Conservation (phyloP, 2,797 vertebrate species). For the Cyprinella venusta region DNA sequence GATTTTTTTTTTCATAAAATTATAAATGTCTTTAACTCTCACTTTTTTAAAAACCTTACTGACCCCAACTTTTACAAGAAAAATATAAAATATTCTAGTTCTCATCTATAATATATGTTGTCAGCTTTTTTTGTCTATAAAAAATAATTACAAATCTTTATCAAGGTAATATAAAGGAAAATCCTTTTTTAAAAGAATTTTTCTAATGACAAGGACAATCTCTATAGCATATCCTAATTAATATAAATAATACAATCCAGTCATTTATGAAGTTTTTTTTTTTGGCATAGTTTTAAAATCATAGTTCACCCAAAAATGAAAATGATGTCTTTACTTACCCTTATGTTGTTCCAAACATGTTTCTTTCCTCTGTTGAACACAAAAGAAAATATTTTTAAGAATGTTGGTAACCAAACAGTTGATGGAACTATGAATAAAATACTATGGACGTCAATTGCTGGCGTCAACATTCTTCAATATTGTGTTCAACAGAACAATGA, state of each 20-base stretch:
- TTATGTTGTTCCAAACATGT: too few species aligned
- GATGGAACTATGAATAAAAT: too few species aligned
- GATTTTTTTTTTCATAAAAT: background rate
- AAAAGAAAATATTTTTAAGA: too few species aligned
- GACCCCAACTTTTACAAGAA: background rate
- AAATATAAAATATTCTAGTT: background rate
- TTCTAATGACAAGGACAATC: background rate
- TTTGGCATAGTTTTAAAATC: too few species aligned
- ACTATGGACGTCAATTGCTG: too few species aligned
- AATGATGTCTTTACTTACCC: too few species aligned
- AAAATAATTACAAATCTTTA: background rate
- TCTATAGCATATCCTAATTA: background rate
- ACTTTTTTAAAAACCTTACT: background rate
- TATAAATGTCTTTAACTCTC: background rate
- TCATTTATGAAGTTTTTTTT: background rate
- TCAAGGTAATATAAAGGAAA: background rate
- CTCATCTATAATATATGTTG: background rate
- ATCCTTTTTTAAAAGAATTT: background rate
- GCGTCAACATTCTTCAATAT: too few species aligned
- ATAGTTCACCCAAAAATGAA: too few species aligned
- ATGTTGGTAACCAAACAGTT: too few species aligned
- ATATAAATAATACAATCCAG: background rate
- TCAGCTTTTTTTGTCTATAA: background rate
- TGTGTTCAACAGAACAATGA: too few species aligned
- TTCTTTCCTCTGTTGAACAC: too few species aligned